Percentiles rank a stretch among this genome's conserved stretches.
Conservation (phyloP, 2,888 invertebrate genomes). For the Drosophila suboccidentalis region DNA sequence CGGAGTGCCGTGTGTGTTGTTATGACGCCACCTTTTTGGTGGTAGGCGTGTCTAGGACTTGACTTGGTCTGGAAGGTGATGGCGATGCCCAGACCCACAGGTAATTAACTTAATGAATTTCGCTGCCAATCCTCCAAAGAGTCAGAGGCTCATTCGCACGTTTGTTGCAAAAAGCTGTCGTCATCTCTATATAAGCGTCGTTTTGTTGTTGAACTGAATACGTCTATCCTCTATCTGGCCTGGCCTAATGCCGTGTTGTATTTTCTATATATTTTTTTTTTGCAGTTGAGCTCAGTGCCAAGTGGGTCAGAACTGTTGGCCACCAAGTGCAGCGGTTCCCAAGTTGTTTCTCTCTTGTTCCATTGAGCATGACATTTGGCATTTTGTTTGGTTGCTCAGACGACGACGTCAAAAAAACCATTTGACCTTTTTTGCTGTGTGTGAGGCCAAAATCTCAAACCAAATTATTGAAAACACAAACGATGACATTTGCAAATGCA, state of each 20-base stretch:
- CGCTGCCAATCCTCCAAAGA: conserved; percentile 38
- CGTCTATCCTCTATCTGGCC: conserved; percentile 5
- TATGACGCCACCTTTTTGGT: conserved; percentile 53
- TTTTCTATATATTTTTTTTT: conserved; percentile 4
- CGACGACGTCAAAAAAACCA: conserved; percentile 55
- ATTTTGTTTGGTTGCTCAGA: conserved; percentile 64
- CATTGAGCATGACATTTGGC: conserved; percentile 65
- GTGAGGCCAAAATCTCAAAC: conserved; percentile 18
- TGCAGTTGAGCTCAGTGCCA: conserved; percentile 55
- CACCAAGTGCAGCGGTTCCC: conserved; percentile 58
- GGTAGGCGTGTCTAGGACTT: conserved; percentile 47
- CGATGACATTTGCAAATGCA: conserved; percentile 59
- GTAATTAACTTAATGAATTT: conserved; percentile 58
- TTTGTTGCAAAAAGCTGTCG: conserved; percentile 29
- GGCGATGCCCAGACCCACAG: conserved; percentile 25
- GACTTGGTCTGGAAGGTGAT: conserved; percentile 1
- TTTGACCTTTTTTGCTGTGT: conserved; percentile 61
- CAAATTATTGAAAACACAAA: conserved; percentile 39
- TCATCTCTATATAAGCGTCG: conserved; percentile 45
- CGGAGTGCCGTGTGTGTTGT: conserved; percentile 3
- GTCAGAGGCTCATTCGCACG: not conserved
- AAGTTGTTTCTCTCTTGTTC: conserved; percentile 24
- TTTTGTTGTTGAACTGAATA: conserved; percentile 22
- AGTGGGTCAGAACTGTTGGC: conserved; percentile 58
- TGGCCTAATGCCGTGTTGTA: conserved; percentile 32